A percentile compares a stretch with the other conserved stretches of the same genome.
phyloP scores from a whole-genome alignment of 2,888 invertebrate species.

The Zelleria hepariella region DNA sequence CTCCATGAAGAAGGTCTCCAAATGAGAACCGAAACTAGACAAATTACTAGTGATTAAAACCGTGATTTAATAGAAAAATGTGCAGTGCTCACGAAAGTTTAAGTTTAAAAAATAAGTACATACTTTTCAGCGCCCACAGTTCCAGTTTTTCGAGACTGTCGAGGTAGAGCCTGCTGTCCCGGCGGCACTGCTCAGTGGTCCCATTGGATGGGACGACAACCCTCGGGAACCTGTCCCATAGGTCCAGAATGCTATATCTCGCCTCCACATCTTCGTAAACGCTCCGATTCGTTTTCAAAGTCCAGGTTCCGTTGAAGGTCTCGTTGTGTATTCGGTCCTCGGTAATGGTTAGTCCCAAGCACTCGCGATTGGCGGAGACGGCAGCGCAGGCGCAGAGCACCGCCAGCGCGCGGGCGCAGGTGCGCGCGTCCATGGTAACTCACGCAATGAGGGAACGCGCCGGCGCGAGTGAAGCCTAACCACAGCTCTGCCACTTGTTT shows the following conservation, averaged over 20 bases:
- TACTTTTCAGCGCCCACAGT: conserved; percentile 72
- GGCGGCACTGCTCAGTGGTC: conserved; percentile 57
- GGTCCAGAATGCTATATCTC: conserved; percentile 39
- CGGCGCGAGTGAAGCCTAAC: conserved; percentile 7
- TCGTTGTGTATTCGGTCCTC: conserved; percentile 38
- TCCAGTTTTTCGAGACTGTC: conserved; percentile 53
- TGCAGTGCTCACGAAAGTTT: no score
- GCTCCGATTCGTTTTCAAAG: conserved; percentile 37
- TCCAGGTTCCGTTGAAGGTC: conserved; percentile 46
- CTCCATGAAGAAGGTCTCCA: no score
- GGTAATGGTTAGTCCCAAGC: conserved; percentile 53
- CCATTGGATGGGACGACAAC: conserved; percentile 58
- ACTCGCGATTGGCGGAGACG: conserved; percentile 44
- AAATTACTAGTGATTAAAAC: no score
- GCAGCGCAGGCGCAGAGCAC: conserved; percentile 20
- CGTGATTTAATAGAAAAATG: no score
- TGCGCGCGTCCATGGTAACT: conserved; percentile 56
- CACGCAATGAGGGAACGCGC: conserved; percentile 38
- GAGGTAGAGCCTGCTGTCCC: conserved; percentile 48
- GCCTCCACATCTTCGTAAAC: conserved; percentile 22
- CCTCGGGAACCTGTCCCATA: conserved; percentile 57
- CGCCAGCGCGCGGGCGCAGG: conserved; percentile 35
- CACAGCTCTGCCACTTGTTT: conserved; percentile 19
- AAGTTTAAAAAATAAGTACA: conserved; percentile 18
- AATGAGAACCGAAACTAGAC: no score